Evolutionary conservation across 2,113 vertebrate genomes (phyloP).

Genomic region (Ariopsis seemanni): DNA sequence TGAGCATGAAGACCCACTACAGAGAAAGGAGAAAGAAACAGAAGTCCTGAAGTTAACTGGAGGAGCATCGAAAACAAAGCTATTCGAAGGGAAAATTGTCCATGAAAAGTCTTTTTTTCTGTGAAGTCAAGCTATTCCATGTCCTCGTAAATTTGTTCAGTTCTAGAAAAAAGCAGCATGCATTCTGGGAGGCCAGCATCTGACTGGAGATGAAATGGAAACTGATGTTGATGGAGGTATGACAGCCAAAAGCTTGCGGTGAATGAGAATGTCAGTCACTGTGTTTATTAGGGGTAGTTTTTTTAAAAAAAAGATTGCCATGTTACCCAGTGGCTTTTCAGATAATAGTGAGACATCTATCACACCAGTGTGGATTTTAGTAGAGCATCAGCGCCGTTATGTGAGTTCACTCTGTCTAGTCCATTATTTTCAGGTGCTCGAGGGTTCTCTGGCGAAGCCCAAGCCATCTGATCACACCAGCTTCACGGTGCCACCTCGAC

Average conservation of each 20-base stretch:
- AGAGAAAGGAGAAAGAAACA: conserved; percentile 5
- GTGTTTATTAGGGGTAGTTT: conserved; percentile 45
- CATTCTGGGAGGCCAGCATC: conserved; percentile 7
- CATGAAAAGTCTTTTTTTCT: conserved; percentile 28
- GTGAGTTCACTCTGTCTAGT: conserved; percentile 30
- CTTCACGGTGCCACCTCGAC: conserved; percentile 24
- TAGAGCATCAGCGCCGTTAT: conserved; percentile 9
- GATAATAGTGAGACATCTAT: conserved; percentile 34
- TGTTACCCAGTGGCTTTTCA: conserved; percentile 39
- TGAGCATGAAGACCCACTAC: conserved; percentile 45
- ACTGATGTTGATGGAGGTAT: conserved; percentile 42
- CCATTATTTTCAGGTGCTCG: conserved; percentile 30
- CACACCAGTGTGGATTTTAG: conserved; percentile 24
- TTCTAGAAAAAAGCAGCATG: not conserved
- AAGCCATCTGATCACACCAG: conserved; percentile 33
- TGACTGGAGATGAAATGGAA: conserved; percentile 21
- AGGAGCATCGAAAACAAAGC: conserved; percentile 2
- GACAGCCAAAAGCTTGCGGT: conserved; percentile 24
- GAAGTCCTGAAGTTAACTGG: conserved; percentile 41
- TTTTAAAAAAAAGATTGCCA: conserved; percentile 13
- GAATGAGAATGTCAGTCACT: conserved; percentile 47
- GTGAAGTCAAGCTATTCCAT: conserved; percentile 39
- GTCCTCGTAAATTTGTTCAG: conserved; percentile 24
- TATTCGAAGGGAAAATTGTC: conserved; percentile 34
- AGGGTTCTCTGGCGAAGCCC: conserved; percentile 16